phyloP scores from a whole-genome alignment of 2,888 invertebrate species.

The Habrosyne pyritoides region DNA sequence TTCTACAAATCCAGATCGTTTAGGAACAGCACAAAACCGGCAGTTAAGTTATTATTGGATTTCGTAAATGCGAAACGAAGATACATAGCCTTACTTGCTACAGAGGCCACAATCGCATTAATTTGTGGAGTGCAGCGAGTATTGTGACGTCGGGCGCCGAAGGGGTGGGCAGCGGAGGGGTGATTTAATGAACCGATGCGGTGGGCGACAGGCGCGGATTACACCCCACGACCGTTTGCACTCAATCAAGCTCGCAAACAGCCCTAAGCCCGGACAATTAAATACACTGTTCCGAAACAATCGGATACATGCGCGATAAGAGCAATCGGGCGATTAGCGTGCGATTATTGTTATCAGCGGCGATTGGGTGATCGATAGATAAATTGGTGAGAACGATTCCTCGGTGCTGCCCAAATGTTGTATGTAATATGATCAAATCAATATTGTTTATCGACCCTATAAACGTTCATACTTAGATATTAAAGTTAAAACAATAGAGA shows the following conservation, averaged over 20 bases:
- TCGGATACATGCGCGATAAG: constrained; percentile 72
- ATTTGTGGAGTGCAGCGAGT: constrained; percentile 74
- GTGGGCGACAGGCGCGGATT: constrained; percentile 78
- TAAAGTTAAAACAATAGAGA: too few relatives aligned
- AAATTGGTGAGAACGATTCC: constrained; percentile 12
- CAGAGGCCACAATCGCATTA: constrained; percentile 74
- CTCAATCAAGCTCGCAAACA: constrained; percentile 82
- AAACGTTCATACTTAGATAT: too few relatives aligned
- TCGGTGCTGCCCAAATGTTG: neutral
- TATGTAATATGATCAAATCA: neutral
- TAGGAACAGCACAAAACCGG: neutral
- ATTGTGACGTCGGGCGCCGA: constrained; percentile 49
- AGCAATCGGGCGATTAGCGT: constrained; percentile 63
- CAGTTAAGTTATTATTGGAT: constrained; percentile 17
- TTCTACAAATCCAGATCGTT: neutral
- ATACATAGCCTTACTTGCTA: constrained; percentile 57
- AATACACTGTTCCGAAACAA: constrained; percentile 77
- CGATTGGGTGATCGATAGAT: constrained; percentile 43
- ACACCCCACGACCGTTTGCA: constrained; percentile 79
- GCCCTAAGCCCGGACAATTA: constrained; percentile 78
- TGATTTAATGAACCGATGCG: constrained; percentile 80
- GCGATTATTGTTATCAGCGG: constrained; percentile 48
- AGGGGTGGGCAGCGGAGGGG: constrained; percentile 46
- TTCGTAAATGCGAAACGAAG: constrained; percentile 41
- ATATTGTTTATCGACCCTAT: neutral